Evolutionary conservation across 2,888 invertebrate species (phyloP), one percentile per base, ranked within the genome.

Genomic region (Cetonia aurata): DNA sequence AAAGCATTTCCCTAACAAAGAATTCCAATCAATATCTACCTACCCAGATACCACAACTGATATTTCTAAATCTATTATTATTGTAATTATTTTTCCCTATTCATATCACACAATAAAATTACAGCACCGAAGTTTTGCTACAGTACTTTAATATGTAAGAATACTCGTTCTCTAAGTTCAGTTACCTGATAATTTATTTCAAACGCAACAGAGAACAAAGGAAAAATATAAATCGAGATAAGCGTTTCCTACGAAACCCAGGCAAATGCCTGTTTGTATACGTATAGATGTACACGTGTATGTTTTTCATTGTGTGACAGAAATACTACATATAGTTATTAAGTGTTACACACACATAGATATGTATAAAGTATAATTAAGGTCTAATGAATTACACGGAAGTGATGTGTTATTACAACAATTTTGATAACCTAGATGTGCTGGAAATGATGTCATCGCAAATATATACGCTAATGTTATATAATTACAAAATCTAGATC

Each of bases 141-240:
- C 25, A 25, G 1, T 4, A 3, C 25, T 4, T 25, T 25, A 25
- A 25, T 25, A 25, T 3, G 25, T 25, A 25, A 25, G 25, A 4
- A 37, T 37, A 37, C 10, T 4, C 31, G n/a, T 60, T 46, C 37
- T 37, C 10, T 46, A 48, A 60, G 60, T 60, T 60, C 48, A 60
- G 25, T 60, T 46, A 60, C 46, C 60, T 60, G n/a, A 31, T 46
- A 60, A 48, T 33, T 46, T 48, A 48, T 60, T 60, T 48, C 60
- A 48, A 33, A 48, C 48, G 46, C n/a, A 33, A 17, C 15, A 31
- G 46, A 15, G 60, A 60, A 60, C 60, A 60, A 60, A 48, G 60
- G n/a, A 46, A 46, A 31, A 60, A 60, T 31, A 48, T 37, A 46
- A 60, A 48, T 60, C 46, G n/a, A 60, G 60, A 60, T 60, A 60